Conservation (phyloP, 1,140 invertebrate genomes). For the Penaeus indicus region DNA sequence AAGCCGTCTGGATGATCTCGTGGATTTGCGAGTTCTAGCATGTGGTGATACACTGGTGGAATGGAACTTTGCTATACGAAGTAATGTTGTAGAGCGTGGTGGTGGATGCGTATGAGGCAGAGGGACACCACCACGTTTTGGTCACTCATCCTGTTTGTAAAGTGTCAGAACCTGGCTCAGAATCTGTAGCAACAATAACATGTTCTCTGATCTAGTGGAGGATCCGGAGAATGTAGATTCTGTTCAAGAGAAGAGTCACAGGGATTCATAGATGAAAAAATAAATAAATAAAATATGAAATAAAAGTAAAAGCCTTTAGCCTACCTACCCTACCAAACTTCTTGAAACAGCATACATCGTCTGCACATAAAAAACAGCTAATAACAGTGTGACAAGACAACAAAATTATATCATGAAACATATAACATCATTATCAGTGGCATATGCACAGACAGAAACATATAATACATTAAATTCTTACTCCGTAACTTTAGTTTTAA, state of each 20-base stretch:
- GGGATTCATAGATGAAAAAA: conserved; percentile 21
- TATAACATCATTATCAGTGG: conserved; percentile 45
- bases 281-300: neutral
- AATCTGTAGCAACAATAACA: conserved; percentile 40
- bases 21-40: neutral
- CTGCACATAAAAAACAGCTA: conserved; percentile 47
- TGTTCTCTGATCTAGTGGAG: conserved; percentile 43
- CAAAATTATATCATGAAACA: conserved; percentile 41
- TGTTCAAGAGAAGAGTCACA: conserved; percentile 39
- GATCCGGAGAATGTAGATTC: conserved; percentile 41
- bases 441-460: conserved; percentile 46
- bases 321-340: conserved; percentile 39
- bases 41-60: conserved; percentile 20
- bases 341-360: conserved; percentile 44
- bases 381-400: conserved; percentile 49
- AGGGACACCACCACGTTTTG: conserved; percentile 28
- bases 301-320: too few relatives aligned
- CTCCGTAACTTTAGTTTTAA: conserved; percentile 50
- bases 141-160: conserved; percentile 31
- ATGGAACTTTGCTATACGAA: conserved; percentile 7
- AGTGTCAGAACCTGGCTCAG: conserved; percentile 12
- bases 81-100: neutral
- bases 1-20: too few relatives aligned
- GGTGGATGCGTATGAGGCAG: conserved; percentile 32
- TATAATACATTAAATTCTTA: conserved; percentile 49